Evolutionary conservation across 2,797 vertebrate species (phyloP).

Genomic region (Ficedula albicollis): DNA sequence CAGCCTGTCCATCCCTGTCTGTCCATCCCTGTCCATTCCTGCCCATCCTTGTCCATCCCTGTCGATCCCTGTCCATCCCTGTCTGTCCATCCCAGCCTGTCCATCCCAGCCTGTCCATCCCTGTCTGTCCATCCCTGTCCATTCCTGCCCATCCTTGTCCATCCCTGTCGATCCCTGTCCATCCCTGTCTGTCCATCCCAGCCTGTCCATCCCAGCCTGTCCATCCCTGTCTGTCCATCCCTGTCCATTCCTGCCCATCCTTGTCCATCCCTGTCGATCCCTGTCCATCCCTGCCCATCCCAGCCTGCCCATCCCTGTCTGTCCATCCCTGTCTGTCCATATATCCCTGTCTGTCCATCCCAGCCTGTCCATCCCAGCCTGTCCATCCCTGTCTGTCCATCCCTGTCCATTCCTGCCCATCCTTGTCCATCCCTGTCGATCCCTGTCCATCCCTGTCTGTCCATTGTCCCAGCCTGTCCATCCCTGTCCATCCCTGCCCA

Average conservation of each 20-base stretch:
- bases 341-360: too few species aligned
- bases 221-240: not conserved
- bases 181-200: not conserved
- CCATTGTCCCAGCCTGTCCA: not conserved
- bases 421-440: too few species aligned
- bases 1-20: not conserved
- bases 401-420: too few species aligned
- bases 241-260: not conserved
- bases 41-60: not conserved
- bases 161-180: too few species aligned
- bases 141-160: not conserved
- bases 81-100: too few species aligned
- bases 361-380: too few species aligned
- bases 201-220: too few species aligned
- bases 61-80: not conserved
- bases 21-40: too few species aligned
- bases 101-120: too few species aligned
- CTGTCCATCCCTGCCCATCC: not conserved
- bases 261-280: not conserved
- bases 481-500: not conserved
- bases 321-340: not conserved
- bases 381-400: too few species aligned
- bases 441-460: not conserved
- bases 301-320: not conserved
- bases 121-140: too few species aligned